Evolutionary conservation across 2,888 invertebrate genomes (phyloP).

Genomic region (Osmoderma eremita): DNA sequence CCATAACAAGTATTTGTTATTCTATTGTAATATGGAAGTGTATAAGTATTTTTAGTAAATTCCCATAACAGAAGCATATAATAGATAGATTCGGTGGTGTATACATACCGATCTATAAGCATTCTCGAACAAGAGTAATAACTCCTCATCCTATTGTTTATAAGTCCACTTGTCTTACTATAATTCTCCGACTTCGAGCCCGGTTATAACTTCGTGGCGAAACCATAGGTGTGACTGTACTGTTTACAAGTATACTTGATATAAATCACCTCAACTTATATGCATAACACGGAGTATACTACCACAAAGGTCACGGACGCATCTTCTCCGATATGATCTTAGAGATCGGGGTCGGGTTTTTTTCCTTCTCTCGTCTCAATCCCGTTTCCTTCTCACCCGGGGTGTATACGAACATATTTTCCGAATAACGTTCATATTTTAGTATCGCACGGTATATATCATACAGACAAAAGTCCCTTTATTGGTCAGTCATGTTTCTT

Average conservation of each 20-base stretch:
- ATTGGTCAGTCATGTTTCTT: conserved; percentile 51
- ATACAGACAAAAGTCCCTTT: conserved; percentile 47
- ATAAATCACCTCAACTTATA: conserved; percentile 43
- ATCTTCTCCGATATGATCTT: conserved; percentile 47
- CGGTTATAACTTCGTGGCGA: conserved; percentile 12
- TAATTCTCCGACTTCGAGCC: conserved; percentile 14
- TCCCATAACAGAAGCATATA: too few relatives aligned
- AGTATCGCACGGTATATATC: conserved; percentile 44
- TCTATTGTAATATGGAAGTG: too few relatives aligned
- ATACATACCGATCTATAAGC: too few relatives aligned
- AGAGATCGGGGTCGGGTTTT: conserved; percentile 41
- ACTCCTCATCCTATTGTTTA: conserved; percentile 34
- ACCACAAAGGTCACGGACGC: conserved; percentile 38
- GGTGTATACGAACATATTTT: conserved; percentile 38
- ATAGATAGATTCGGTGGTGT: too few relatives aligned
- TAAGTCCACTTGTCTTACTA: conserved; percentile 26
- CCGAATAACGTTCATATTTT: conserved; percentile 42
- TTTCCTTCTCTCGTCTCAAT: conserved; percentile 7
- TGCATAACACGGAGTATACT: conserved; percentile 38
- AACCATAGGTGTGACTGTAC: conserved; percentile 42
- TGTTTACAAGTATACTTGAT: conserved; percentile 40
- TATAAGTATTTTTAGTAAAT: too few relatives aligned
- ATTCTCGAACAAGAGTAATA: conserved; percentile 15
- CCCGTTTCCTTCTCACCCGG: conserved; percentile 36
- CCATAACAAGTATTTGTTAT: neutral